Percentiles rank a stretch among this genome's conserved stretches.
phyloP scores from a whole-genome alignment of 1,140 invertebrate species.

The Aphaenogaster floridana region DNA sequence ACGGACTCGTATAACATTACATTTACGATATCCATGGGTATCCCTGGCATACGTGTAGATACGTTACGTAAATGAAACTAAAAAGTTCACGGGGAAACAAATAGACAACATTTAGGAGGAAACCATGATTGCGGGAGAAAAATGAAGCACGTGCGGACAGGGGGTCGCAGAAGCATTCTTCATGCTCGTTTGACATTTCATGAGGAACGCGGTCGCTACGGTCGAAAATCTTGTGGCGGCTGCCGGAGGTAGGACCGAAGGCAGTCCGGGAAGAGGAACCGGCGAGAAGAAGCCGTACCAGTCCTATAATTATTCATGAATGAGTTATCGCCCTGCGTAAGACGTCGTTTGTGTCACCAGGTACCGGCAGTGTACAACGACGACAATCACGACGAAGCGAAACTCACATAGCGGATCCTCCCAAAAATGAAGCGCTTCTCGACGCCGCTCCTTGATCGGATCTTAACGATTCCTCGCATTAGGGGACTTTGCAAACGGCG shows the following conservation, averaged over 20 bases:
- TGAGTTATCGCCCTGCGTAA: conserved; percentile 75
- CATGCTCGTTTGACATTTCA: conserved; percentile 72
- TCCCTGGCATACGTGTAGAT: background rate
- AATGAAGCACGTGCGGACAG: conserved; percentile 43
- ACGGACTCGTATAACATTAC: background rate
- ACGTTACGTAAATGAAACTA: conserved; percentile 3
- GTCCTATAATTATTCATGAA: conserved; percentile 80
- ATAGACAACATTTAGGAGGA: conserved; percentile 1
- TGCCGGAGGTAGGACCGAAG: conserved; percentile 23
- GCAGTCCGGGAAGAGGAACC: conserved; percentile 49
- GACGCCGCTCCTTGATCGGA: conserved; percentile 53
- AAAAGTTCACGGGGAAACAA: conserved; percentile 20
- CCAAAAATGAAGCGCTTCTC: background rate
- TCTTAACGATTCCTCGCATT: conserved; percentile 78
- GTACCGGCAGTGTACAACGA: background rate
- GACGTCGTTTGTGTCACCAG: conserved; percentile 44
- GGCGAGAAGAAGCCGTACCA: conserved; percentile 50
- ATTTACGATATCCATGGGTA: background rate
- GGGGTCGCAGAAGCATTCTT: conserved; percentile 37
- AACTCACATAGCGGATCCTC: conserved; percentile 21
- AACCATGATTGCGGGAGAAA: conserved; percentile 30
- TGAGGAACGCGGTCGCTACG: conserved; percentile 66
- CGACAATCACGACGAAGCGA: conserved; percentile 29
- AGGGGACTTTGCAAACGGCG: conserved; percentile 66
- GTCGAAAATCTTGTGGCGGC: conserved; percentile 6